Base-by-base conservation (phyloP, 2,113 vertebrate species). In the Triplophysa dalaica region DNA sequence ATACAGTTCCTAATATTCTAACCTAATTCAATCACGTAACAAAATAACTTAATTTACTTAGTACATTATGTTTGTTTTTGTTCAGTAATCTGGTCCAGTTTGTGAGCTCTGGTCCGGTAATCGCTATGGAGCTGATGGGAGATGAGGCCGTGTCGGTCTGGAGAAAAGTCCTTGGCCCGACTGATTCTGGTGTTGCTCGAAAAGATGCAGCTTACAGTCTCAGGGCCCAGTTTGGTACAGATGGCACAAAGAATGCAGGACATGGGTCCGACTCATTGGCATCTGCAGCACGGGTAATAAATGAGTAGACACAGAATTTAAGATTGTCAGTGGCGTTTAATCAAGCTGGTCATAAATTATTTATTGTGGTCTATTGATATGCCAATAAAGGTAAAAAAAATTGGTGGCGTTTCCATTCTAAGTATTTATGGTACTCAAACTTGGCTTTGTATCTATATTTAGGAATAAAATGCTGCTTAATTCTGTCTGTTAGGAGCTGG, bases 101-200 rank as follows among this genome's bases (percentile, higher is more conserved):
- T 87, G 89, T 96, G 86, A 94, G 90, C 13, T 97, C 94, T 75
- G 95, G 94, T 29, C 95, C 96, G 0, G 48, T 95, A 85, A 90
- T 98, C 88, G 96, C 95, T 85, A 93, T 98, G 95, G 97, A 97
- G 88, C 91, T 98, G 85, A 92, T 97, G 88, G 95, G 94, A 85
- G 94, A 97, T 61, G 94, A 96, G 81, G 97, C 96, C 4, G 89
- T 97, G 73, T 91, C 90, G 58, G 90, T 91, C 45, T 98, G 96
- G 97, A 94, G 91, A 85, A 89, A 87, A 38, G 90, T 97, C 63
- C 86, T 98, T 77, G 96, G 95, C 41, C 94, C 94, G 50, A 85
- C 93, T 50, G 95, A 96, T 83, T 90, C 93, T 1, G 38, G 79
- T 2, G 41, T 85, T n/a, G 94, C 94, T 2, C 90, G 89, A 81